phyloP scores from a whole-genome alignment of 2,888 invertebrate genomes.

The Ochropleura leucogaster region DNA sequence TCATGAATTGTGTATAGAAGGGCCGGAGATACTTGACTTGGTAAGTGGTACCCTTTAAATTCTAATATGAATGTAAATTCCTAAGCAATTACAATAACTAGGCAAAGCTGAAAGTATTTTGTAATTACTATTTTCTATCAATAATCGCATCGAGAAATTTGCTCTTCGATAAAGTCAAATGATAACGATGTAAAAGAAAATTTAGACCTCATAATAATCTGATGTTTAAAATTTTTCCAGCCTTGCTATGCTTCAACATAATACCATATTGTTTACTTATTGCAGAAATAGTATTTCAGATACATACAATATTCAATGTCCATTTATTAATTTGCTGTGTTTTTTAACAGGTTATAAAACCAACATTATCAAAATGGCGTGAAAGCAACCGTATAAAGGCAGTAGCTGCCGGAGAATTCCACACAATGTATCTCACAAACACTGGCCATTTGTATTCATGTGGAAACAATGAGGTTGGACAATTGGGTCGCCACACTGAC shows the following conservation, averaged over 20 bases:
- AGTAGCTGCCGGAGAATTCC: slow-evolving; percentile 95
- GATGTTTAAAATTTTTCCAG: not conserved
- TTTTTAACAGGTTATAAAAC: slow-evolving; percentile 90
- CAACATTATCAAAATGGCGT: slow-evolving; percentile 91
- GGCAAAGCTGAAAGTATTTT: slow-evolving; percentile 10
- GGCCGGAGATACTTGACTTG: slow-evolving; percentile 80
- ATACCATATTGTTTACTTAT: not conserved
- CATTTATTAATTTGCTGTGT: not conserved
- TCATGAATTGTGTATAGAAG: slow-evolving; percentile 87
- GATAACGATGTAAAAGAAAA: slow-evolving; percentile 3
- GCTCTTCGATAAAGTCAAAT: not conserved
- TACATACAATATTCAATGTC: slow-evolving; percentile 10
- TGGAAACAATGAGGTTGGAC: slow-evolving; percentile 98
- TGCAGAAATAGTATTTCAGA: slow-evolving; percentile 1
- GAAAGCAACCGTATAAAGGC: slow-evolving; percentile 89
- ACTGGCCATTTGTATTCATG: slow-evolving; percentile 96
- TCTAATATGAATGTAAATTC: not conserved
- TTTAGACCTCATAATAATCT: not conserved
- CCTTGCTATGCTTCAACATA: not conserved
- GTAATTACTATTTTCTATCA: slow-evolving; percentile 5
- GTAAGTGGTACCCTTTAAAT: slow-evolving; percentile 71
- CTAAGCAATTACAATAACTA: not conserved
- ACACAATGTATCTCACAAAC: slow-evolving; percentile 94
- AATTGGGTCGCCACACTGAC: slow-evolving; percentile 93
- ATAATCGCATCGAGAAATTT: not conserved